These are phyloP conservation scores for Nansenia antarctica DNA, from an alignment of 2,113 vertebrate genomes.

Conservation along the genomic window DNA sequence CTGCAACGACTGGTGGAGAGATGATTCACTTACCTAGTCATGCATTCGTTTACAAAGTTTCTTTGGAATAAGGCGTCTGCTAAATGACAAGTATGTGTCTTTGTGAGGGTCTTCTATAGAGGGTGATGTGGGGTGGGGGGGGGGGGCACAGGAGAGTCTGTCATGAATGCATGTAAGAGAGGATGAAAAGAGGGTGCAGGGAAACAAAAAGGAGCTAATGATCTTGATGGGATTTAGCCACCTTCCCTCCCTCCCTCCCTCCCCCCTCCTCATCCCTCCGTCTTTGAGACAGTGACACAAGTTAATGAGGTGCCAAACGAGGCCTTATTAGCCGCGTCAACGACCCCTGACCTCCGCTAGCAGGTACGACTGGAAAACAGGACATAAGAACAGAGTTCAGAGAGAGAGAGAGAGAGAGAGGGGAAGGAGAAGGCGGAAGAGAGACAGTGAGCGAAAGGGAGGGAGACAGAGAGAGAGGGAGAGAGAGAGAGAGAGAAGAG, in stretches of 20 bases:
- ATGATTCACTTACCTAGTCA: too few relatives aligned
- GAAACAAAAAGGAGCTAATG: background rate
- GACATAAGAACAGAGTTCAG: background rate
- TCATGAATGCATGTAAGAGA: background rate
- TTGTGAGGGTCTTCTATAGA: background rate
- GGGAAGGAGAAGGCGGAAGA: background rate
- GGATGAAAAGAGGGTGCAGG: background rate
- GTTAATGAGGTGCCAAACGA: constrained; percentile 24
- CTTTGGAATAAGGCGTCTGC: background rate
- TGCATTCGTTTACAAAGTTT: too few relatives aligned
- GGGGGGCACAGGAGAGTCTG: background rate
- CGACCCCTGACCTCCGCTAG: constrained; percentile 21
- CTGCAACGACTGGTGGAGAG: too few relatives aligned
- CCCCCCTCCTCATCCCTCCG: background rate
- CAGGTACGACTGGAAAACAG: background rate
- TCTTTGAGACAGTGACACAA: background rate
- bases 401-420: background rate
- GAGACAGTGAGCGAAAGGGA: background rate
- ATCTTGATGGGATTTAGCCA: constrained; percentile 3
- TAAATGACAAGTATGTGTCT: too few relatives aligned
- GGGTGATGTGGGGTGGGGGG: background rate
- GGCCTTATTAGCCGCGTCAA: constrained; percentile 19
- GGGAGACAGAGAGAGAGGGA: too few relatives aligned
- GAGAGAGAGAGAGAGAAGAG: too few relatives aligned
- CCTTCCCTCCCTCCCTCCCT: background rate